A percentile compares a stretch with the other conserved stretches of the same genome.
Evolutionary conservation across 1,140 invertebrate species (phyloP).

Genomic region (Drosophila nikananu): DNA sequence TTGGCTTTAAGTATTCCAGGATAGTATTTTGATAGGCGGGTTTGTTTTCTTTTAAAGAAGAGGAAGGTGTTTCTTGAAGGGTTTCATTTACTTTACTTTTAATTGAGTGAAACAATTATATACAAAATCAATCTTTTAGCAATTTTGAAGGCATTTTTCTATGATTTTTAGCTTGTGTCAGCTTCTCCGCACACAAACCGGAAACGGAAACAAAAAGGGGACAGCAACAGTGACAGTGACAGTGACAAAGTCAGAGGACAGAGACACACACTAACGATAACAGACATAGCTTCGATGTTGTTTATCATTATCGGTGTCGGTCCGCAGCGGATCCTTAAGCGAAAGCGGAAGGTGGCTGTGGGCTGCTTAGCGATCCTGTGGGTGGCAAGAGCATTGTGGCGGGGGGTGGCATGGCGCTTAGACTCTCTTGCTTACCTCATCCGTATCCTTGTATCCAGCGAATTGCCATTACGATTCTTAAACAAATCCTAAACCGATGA

Average conservation of each 20-base stretch:
- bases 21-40: not conserved
- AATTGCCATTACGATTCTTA: not conserved
- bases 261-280: constrained; percentile 57
- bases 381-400: constrained; percentile 48
- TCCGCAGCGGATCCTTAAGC: constrained; percentile 21
- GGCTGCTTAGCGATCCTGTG: constrained; percentile 41
- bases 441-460: not conserved
- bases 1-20: not conserved
- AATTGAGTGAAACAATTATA: not conserved
- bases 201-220: constrained; percentile 11
- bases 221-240: constrained; percentile 49
- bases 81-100: not conserved
- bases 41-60: not conserved
- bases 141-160: not conserved
- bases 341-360: constrained; percentile 1
- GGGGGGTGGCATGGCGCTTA: not conserved
- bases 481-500: not conserved
- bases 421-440: not conserved
- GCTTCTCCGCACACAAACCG: constrained; percentile 9
- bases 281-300: constrained; percentile 46
- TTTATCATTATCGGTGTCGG: constrained; percentile 42
- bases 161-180: not conserved
- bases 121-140: not conserved
- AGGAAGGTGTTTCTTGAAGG: not conserved
- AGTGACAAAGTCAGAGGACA: constrained; percentile 17